Evolutionary conservation across 2,888 invertebrate genomes (phyloP).

Genomic region (Lasioglossum lativentre): DNA sequence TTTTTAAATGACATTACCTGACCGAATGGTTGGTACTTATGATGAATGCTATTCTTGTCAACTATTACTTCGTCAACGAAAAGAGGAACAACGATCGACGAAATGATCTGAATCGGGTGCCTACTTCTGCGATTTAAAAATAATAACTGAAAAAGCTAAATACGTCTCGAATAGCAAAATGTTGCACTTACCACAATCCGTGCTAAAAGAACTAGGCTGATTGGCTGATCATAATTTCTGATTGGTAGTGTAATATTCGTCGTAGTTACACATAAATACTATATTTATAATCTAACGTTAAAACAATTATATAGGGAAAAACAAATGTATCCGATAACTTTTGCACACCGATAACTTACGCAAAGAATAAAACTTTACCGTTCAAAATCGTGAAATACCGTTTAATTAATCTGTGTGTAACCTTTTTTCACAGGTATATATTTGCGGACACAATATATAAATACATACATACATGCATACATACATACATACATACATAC

Average conservation of each 20-base stretch:
- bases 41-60: conserved; percentile 32
- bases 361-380: neutral
- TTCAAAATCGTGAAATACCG: neutral
- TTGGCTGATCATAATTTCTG: neutral
- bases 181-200: neutral
- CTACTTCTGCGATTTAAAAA: neutral
- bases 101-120: neutral
- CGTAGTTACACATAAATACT: neutral
- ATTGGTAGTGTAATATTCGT: neutral
- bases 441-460: no score
- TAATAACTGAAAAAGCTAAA: neutral
- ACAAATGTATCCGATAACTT: neutral
- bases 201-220: neutral
- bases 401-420: neutral
- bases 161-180: neutral
- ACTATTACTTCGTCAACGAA: neutral
- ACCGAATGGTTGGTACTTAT: conserved; percentile 59
- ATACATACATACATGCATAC: no score
- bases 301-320: neutral
- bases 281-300: neutral
- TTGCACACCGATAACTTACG: neutral
- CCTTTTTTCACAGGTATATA: neutral
- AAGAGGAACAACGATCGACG: conserved; percentile 15
- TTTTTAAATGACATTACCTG: conserved; percentile 31
- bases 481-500: no score